phyloP scores from a whole-genome alignment of 2,797 vertebrate species.

The Arctocebus calabarensis region DNA sequence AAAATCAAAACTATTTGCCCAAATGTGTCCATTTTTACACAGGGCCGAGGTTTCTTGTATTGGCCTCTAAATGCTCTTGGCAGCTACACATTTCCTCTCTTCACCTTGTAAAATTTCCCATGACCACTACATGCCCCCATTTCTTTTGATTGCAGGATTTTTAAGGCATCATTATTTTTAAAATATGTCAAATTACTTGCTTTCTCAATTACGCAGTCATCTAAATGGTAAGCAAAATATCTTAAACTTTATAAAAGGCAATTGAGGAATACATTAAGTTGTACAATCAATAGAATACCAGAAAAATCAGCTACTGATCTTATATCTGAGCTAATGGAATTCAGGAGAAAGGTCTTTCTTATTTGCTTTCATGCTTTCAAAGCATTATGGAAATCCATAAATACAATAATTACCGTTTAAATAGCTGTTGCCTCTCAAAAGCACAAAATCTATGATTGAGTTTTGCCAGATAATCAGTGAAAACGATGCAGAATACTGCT shows the following conservation, averaged over 20 bases:
- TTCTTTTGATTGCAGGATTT: neutral
- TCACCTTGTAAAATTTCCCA: no score
- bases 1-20: neutral
- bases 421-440: slow-evolving; percentile 66
- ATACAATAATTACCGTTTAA: slow-evolving; percentile 76
- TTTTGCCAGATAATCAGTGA: slow-evolving; percentile 67
- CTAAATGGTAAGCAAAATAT: slow-evolving; percentile 47
- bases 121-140: neutral
- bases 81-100: neutral
- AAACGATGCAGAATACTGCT: slow-evolving; percentile 41
- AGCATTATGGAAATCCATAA: slow-evolving; percentile 74
- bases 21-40: neutral
- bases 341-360: slow-evolving; percentile 65
- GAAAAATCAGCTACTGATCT: slow-evolving; percentile 59
- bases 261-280: slow-evolving; percentile 65
- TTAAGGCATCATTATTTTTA: slow-evolving; percentile 48
- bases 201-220: slow-evolving; percentile 58
- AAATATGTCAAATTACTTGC: slow-evolving; percentile 53
- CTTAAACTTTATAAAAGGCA: slow-evolving; percentile 69
- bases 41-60: neutral
- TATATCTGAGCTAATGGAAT: slow-evolving; percentile 59
- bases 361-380: slow-evolving; percentile 76
- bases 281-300: slow-evolving; percentile 68
- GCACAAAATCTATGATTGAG: slow-evolving; percentile 60
- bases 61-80: neutral